A percentile compares a stretch with the other conserved stretches of the same genome.
Evolutionary conservation across 2,888 invertebrate species (phyloP).

Genomic region (Chymomyza fuscimana): DNA sequence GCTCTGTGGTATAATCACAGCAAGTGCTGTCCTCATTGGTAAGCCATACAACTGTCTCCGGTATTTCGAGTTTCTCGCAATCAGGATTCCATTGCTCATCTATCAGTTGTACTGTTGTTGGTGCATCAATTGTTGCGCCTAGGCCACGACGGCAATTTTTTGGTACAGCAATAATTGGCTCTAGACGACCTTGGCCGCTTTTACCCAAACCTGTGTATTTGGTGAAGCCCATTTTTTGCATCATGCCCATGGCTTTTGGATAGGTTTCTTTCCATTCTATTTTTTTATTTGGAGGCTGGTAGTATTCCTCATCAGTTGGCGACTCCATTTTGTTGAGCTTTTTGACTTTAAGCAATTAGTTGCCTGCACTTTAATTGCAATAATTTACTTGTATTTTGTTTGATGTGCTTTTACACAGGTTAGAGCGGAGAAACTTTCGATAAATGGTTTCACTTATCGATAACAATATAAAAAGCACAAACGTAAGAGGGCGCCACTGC

Average conservation of each 20-base stretch:
- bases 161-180: slow-evolving; percentile 88
- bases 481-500: no score
- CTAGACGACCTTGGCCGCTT: slow-evolving; percentile 88
- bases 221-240: slow-evolving; percentile 90
- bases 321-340: slow-evolving; percentile 41
- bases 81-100: slow-evolving; percentile 85
- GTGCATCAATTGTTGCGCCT: slow-evolving; percentile 81
- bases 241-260: slow-evolving; percentile 77
- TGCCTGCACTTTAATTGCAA: no score
- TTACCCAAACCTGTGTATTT: slow-evolving; percentile 92
- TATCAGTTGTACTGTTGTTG: slow-evolving; percentile 39
- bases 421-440: no score
- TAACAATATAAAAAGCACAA: no score
- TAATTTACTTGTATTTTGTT: no score
- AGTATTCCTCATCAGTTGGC: slow-evolving; percentile 62
- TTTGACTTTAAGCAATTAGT: no score
- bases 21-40: slow-evolving; percentile 53
- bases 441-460: no score
- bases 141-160: slow-evolving; percentile 92
- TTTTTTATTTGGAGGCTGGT: slow-evolving; percentile 73
- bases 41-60: slow-evolving; percentile 80
- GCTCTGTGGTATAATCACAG: slow-evolving; percentile 30
- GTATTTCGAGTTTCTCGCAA: slow-evolving; percentile 80
- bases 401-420: no score
- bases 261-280: slow-evolving; percentile 77